These are phyloP conservation scores for Patella ulyssiponensis DNA, from an alignment of 2,888 invertebrate genomes.

Conservation along the genomic window DNA sequence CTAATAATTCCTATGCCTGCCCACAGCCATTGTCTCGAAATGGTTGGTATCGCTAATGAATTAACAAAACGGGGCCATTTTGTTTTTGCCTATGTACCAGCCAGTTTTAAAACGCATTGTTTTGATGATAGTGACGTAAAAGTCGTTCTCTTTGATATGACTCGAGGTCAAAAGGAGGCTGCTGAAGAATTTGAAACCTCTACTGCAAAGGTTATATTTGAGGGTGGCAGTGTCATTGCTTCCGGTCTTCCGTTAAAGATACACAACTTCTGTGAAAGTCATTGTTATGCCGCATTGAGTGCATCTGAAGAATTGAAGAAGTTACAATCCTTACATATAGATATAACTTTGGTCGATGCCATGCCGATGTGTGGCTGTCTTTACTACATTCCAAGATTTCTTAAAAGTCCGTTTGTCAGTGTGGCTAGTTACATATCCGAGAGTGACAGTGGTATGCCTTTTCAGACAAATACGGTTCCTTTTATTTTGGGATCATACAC, in stretches of 20 bases:
- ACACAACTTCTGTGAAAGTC: not conserved
- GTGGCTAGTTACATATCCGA: not conserved
- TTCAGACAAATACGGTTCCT: conserved; percentile 15
- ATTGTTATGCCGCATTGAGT: conserved; percentile 9
- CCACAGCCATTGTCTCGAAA: conserved; percentile 13
- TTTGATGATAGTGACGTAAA: not conserved
- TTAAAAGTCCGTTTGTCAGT: conserved; percentile 14
- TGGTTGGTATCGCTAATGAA: conserved; percentile 15
- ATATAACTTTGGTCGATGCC: conserved; percentile 12
- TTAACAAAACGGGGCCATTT: conserved; percentile 24
- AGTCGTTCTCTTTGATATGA: not conserved
- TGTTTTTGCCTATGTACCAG: conserved; percentile 17
- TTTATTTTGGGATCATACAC: conserved; percentile 2
- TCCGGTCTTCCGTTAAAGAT: not conserved
- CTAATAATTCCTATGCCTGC: conserved; percentile 14
- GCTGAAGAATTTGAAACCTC: not conserved
- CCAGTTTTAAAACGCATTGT: not conserved
- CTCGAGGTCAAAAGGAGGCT: not conserved
- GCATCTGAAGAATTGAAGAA: conserved; percentile 10
- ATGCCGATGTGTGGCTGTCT: conserved; percentile 8
- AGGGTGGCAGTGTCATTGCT: not conserved
- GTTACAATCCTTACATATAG: conserved; percentile 16
- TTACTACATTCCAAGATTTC: conserved; percentile 1
- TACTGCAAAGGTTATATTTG: not conserved
- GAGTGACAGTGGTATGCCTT: conserved; percentile 14